These are phyloP conservation scores for Fulica atra DNA, from an alignment of 2,113 vertebrate species.

Conservation along the genomic window DNA sequence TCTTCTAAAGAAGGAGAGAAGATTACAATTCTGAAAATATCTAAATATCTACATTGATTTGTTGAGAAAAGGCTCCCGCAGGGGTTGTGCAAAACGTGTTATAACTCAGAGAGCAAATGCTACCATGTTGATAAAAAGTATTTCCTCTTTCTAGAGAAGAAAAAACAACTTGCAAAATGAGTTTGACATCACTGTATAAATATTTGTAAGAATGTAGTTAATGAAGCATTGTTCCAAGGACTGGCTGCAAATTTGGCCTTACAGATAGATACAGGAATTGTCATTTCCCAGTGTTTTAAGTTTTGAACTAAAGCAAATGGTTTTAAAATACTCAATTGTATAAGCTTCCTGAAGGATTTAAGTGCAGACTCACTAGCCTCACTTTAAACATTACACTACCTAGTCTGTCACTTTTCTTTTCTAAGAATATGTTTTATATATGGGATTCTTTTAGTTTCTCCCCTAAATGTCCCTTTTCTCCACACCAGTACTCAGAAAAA, in stretches of 20 bases:
- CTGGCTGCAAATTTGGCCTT: not conserved
- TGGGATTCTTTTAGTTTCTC: not conserved
- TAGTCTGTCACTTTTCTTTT: not conserved
- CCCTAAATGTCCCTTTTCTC: not conserved
- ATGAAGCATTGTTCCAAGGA: not conserved
- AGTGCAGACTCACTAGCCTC: not conserved
- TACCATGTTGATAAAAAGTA: not conserved
- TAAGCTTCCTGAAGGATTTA: not conserved
- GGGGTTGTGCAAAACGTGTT: not conserved
- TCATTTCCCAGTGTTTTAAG: not conserved
- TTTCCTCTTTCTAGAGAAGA: not conserved
- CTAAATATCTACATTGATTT: not conserved
- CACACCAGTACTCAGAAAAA: not conserved
- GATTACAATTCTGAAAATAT: not conserved
- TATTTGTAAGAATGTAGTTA: not conserved
- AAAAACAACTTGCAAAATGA: not conserved
- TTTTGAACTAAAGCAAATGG: not conserved
- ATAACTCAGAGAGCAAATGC: not conserved
- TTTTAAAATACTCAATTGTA: not conserved
- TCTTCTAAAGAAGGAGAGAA: not conserved
- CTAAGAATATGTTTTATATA: not conserved
- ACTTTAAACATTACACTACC: not conserved
- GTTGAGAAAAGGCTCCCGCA: not conserved
- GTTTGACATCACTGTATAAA: not conserved
- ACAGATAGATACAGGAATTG: not conserved